Evolutionary conservation across 2,888 invertebrate species (phyloP).

Genomic region (Amorpha juglandis): DNA sequence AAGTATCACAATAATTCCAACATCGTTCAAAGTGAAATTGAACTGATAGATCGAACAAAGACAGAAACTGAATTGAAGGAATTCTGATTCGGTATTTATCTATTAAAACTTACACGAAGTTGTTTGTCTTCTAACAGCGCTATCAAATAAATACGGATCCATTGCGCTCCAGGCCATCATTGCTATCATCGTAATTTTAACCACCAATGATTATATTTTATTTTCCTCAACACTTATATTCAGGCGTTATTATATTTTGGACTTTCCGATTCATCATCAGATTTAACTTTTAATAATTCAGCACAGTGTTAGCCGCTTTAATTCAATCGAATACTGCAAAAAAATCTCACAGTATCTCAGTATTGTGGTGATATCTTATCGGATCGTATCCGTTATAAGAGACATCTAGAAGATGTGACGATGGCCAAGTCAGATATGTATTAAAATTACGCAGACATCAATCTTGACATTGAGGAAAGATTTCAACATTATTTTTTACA

Average conservation of each 20-base stretch:
- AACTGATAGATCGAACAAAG: too few species aligned
- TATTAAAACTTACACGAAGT: constrained; percentile 36
- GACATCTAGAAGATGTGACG: constrained; percentile 24
- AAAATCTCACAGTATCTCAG: constrained; percentile 26
- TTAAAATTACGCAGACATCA: constrained; percentile 15
- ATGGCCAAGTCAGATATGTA: constrained; percentile 21
- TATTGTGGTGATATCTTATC: constrained; percentile 36
- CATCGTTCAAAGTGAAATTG: too few species aligned
- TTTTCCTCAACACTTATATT: not conserved
- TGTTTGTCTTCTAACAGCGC: constrained; percentile 30
- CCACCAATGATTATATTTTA: not conserved
- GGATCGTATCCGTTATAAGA: constrained; percentile 23
- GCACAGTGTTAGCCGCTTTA: constrained; percentile 19
- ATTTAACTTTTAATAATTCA: not conserved
- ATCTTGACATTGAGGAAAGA: constrained; percentile 40
- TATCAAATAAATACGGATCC: constrained; percentile 35
- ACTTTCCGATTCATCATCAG: not conserved
- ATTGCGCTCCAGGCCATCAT: constrained; percentile 37
- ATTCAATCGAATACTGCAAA: constrained; percentile 19
- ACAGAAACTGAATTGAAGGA: too few species aligned
- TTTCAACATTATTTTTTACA: not conserved
- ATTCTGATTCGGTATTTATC: not conserved
- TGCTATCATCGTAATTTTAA: constrained; percentile 3
- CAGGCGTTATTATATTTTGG: not conserved
- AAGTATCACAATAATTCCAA: too few species aligned